Percentiles rank a stretch among this genome's conserved stretches.
phyloP scores from a whole-genome alignment of 1,140 invertebrate genomes.

The Oryctes rhinoceros region DNA sequence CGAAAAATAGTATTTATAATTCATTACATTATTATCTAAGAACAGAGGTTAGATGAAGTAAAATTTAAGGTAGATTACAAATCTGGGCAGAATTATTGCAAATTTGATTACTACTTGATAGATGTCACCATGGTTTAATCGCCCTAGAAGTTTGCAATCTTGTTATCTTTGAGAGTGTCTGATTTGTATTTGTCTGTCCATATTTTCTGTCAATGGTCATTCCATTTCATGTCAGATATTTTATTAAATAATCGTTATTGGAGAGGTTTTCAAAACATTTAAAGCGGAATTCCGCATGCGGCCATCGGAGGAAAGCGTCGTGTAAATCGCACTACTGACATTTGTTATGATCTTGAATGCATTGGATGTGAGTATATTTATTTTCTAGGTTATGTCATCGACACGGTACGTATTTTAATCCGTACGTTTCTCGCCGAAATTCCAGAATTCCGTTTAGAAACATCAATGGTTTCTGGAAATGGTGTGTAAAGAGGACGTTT shows the following conservation, averaged over 20 bases:
- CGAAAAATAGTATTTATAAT: too few relatives aligned
- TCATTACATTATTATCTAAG: too few relatives aligned
- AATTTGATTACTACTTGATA: neutral
- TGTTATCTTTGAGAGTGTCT: constrained; percentile 3
- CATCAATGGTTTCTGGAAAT: constrained; percentile 80
- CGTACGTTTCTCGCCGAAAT: constrained; percentile 10
- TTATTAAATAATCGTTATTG: constrained; percentile 37
- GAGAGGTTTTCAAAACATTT: neutral
- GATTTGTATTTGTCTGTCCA: constrained; percentile 42
- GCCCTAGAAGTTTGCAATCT: constrained; percentile 10
- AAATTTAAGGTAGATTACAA: too few relatives aligned
- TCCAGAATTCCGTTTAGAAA: constrained; percentile 54
- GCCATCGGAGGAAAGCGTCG: neutral
- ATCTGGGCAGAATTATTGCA: too few relatives aligned
- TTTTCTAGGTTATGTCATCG: constrained; percentile 41
- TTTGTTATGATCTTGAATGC: constrained; percentile 46
- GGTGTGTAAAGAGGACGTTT: constrained; percentile 94
- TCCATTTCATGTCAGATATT: constrained; percentile 42
- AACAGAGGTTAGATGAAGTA: too few relatives aligned
- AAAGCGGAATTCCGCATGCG: neutral
- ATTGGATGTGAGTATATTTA: constrained; percentile 44
- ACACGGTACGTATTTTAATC: constrained; percentile 5
- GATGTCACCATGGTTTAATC: neutral
- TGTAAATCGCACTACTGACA: constrained; percentile 7
- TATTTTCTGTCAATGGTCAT: constrained; percentile 48